Evolutionary conservation across 2,113 vertebrate species (phyloP).

Genomic region (Guaruba guarouba): DNA sequence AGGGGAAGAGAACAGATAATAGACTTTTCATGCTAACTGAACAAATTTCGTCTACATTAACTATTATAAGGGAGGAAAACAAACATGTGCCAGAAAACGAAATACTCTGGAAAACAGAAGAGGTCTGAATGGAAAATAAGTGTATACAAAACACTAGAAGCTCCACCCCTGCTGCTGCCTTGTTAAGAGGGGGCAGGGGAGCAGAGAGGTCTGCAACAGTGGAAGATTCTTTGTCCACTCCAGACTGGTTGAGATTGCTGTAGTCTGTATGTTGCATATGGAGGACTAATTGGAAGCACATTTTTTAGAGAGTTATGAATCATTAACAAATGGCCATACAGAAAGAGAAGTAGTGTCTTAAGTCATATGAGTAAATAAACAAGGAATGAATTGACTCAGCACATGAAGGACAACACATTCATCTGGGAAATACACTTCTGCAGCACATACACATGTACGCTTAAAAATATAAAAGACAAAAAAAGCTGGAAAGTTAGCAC

Average conservation of each 20-base stretch:
- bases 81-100: constrained; percentile 1
- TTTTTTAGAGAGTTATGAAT: constrained; percentile 12
- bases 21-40: constrained; percentile 6
- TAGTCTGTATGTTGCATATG: not conserved
- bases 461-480: not conserved
- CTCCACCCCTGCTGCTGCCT: constrained; percentile 2
- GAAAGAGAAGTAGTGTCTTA: not conserved
- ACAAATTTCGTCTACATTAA: not conserved
- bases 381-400: not conserved
- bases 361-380: not conserved
- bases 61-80: not conserved
- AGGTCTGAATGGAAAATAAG: constrained; percentile 22
- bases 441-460: not conserved
- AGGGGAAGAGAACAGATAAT: not conserved
- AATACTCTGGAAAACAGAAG: constrained; percentile 9
- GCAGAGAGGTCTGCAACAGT: not conserved
- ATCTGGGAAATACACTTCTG: not conserved
- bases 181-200: not conserved
- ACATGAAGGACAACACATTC: not conserved
- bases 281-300: constrained; percentile 18
- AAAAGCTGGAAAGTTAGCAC: not conserved
- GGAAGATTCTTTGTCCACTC: not conserved
- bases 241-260: not conserved
- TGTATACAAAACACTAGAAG: not conserved
- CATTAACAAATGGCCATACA: not conserved